Conservation (phyloP, 1,140 invertebrate species). For the Ostrea denselamellosa region DNA sequence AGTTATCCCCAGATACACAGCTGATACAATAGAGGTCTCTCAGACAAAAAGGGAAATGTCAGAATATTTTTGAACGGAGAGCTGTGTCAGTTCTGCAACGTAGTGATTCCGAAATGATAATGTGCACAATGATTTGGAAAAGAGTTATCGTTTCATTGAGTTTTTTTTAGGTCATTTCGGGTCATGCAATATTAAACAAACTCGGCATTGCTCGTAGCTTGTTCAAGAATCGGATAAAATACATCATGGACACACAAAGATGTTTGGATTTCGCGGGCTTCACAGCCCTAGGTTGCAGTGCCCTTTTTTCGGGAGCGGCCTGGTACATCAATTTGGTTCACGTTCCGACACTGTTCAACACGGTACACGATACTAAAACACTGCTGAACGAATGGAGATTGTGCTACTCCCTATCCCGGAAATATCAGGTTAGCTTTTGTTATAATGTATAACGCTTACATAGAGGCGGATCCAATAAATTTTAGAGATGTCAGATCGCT, state of each 20-base stretch:
- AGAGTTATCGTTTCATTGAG: too few species aligned
- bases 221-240: too few species aligned
- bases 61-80: too few species aligned
- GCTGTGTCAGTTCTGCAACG: too few species aligned
- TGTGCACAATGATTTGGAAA: too few species aligned
- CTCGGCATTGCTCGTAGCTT: too few species aligned
- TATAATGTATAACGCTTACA: background rate
- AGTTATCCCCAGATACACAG: too few species aligned
- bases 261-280: background rate
- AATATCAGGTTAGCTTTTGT: background rate
- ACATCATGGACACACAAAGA: slow-evolving; percentile 23
- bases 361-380: slow-evolving; percentile 16
- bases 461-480: background rate
- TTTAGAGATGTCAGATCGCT: background rate
- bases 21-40: too few species aligned
- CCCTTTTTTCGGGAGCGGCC: slow-evolving; percentile 3
- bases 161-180: too few species aligned
- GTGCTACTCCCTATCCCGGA: background rate
- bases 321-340: slow-evolving; percentile 33
- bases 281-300: background rate
- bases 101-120: too few species aligned
- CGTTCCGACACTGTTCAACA: background rate
- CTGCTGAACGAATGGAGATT: slow-evolving; percentile 32
- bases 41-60: too few species aligned
- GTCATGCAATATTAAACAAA: too few species aligned